phyloP scores from a whole-genome alignment of 2,797 vertebrate genomes.

The Molothrus ater region DNA sequence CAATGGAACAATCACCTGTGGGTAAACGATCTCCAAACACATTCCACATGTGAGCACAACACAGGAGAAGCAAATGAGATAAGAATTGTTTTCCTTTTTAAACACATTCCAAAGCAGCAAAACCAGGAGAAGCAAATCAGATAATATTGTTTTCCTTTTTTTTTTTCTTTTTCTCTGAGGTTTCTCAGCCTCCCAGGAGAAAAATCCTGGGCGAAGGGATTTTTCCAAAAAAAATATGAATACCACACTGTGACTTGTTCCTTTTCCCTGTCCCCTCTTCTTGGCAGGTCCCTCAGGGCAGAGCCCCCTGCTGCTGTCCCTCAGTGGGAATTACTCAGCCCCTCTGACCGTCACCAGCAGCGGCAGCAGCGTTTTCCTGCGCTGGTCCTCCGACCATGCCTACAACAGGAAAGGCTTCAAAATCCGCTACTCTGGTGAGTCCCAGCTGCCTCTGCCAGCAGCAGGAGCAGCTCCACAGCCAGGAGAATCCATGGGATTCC shows the following conservation, averaged over 20 bases:
- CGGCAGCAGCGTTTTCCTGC: conserved; percentile 90
- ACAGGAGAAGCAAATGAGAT: no score
- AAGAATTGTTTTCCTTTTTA: no score
- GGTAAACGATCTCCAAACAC: no score
- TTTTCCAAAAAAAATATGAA: no score
- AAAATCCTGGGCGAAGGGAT: no score
- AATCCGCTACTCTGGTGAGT: conserved; percentile 93
- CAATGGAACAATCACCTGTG: no score
- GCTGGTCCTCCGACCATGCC: conserved; percentile 97
- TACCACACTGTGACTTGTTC: background rate
- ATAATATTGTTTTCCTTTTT: no score
- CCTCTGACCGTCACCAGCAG: conserved; percentile 92
- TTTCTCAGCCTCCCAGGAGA: no score
- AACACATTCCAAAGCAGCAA: no score
- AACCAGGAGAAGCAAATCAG: no score
- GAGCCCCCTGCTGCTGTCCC: conserved; percentile 89
- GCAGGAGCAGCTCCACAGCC: background rate
- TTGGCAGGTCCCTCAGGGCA: conserved; percentile 89
- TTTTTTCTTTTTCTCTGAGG: no score
- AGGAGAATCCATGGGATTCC: accelerated
- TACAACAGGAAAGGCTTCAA: conserved; percentile 96
- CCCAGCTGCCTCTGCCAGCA: background rate
- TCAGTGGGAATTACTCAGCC: conserved; percentile 95
- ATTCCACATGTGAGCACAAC: no score
- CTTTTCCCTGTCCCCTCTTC: background rate